Percentiles rank a stretch among this genome's conserved stretches.
Evolutionary conservation across 37 sponge, comb jelly and placozoan genomes (phyloP).

Genomic region (Trichoplax adhaerens): DNA sequence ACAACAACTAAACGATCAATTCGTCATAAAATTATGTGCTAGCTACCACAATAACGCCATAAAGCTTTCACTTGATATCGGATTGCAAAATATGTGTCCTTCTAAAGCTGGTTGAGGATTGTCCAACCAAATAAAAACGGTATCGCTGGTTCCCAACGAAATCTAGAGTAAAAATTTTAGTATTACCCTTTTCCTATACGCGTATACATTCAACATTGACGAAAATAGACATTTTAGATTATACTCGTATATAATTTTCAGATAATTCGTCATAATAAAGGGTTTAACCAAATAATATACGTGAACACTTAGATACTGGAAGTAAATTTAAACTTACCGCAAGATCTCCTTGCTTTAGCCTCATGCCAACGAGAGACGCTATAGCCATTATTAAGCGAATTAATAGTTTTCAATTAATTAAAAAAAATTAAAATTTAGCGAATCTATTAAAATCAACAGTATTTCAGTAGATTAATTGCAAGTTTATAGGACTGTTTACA

Average conservation of each 20-base stretch:
- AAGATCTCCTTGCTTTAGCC: slow-evolving; percentile 59
- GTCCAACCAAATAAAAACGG: slow-evolving; percentile 69
- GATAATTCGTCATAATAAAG: background rate
- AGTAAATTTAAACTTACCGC: slow-evolving; percentile 27
- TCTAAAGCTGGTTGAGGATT: slow-evolving; percentile 58
- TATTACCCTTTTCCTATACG: too few relatives aligned
- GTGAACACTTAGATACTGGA: background rate
- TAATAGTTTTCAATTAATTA: background rate
- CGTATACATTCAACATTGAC: too few relatives aligned
- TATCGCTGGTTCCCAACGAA: slow-evolving; percentile 87
- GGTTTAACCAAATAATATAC: background rate
- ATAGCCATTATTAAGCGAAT: background rate
- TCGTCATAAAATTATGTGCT: background rate
- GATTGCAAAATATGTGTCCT: slow-evolving; percentile 86
- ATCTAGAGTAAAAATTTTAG: slow-evolving; percentile 4
- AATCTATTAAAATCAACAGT: background rate
- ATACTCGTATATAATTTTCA: slow-evolving; percentile 1
- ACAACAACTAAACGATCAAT: background rate
- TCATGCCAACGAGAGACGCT: slow-evolving; percentile 72
- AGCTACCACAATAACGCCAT: slow-evolving; percentile 78
- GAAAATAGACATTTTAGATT: background rate
- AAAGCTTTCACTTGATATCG: slow-evolving; percentile 50
- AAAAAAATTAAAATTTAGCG: background rate
- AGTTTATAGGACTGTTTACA: too few relatives aligned
- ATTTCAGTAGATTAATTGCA: too few relatives aligned